These are phyloP conservation scores for Alloscopus bannaensis DNA, from an alignment of 2,888 invertebrate species.

Conservation along the genomic window DNA sequence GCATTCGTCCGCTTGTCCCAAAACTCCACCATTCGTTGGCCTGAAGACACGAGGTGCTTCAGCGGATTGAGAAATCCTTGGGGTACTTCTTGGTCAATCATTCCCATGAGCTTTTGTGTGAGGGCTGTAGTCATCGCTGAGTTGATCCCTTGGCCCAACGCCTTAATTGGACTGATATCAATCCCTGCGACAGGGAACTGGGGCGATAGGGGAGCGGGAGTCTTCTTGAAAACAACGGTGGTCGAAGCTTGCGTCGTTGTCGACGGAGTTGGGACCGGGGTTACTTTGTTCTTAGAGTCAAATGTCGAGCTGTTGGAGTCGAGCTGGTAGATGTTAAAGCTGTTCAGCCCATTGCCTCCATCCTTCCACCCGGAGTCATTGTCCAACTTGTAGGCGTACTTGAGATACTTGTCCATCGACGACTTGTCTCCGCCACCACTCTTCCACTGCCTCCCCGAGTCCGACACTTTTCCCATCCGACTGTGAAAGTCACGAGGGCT, in stretches of 20 bases:
- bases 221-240: slow-evolving; percentile 17
- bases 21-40: slow-evolving; percentile 72
- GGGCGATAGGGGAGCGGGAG: slow-evolving; percentile 29
- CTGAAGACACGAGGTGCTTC: slow-evolving; percentile 72
- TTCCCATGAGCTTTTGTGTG: slow-evolving; percentile 71
- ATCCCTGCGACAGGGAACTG: slow-evolving; percentile 40
- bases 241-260: slow-evolving; percentile 23
- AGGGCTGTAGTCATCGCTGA: slow-evolving; percentile 72
- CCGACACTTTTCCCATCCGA: slow-evolving; percentile 70
- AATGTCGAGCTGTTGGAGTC: slow-evolving; percentile 16
- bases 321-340: slow-evolving; percentile 70
- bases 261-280: slow-evolving; percentile 23
- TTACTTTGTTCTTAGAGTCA: slow-evolving; percentile 46
- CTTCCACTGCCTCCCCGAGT: slow-evolving; percentile 61
- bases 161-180: slow-evolving; percentile 60
- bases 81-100: slow-evolving; percentile 72
- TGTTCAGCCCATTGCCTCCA: slow-evolving; percentile 55
- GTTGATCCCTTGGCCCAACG: slow-evolving; percentile 71
- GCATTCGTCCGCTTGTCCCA: slow-evolving; percentile 72
- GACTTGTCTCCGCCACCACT: slow-evolving; percentile 61
- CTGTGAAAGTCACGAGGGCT: slow-evolving; percentile 69
- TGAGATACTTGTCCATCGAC: slow-evolving; percentile 68
- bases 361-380: slow-evolving; percentile 31
- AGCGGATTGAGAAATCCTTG: slow-evolving; percentile 69
- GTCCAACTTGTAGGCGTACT: slow-evolving; percentile 67